Base-by-base conservation (phyloP, 2,113 vertebrate species). In the Holacanthus passer region DNA sequence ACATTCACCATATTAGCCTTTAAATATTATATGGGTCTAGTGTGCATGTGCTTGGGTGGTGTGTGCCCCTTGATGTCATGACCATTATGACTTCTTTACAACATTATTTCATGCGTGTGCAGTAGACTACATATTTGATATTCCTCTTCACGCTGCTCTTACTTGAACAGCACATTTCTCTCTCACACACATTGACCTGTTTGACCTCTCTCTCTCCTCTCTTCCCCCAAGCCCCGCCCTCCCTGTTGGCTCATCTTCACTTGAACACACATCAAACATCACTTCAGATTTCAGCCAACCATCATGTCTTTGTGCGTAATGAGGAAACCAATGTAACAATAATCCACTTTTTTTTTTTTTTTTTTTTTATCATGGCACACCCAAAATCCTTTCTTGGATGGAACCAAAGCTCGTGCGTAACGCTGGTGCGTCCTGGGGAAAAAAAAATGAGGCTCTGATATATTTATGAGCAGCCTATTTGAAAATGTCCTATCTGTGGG, bases 401-500 rank as follows among this genome's bases (percentile, higher is more conserved):
- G 75, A 17, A 29, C 41, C 32, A 73, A 79, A 31, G 41, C 24
- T 11, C 6, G 16, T 7, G 11, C 17, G 35, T 56, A 48, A 45
- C n/a, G 32, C 20, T 47, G 35, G 37, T 59, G 56, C 41, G 29
- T 48, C 22, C 63, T 4, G 1, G 16, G n/a, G n/a, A n/a, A 37
- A 60, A 73, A 32, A 70, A 71, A 47, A 53, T 14, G 4, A 47
- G 62, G 47, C 58, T 73, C 55, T 81, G 29, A 64, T 53, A 68
- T 81, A 73, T 83, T 84, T 48, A 73, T 77, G 70, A 72, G 48
- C 13, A 81, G n/a, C 78, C 73, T 75, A 72, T 79, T 74, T 81
- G 19, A 81, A 88, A 64, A 87, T 32, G 73, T 73, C 77, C 81
- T 84, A 41, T 90, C 65, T 83, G 27, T 84, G 79, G 45, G 58